Evolutionary conservation across 2,797 vertebrate species (phyloP), one percentile per base, ranked within the genome.

Genomic region (Vireo griseus): DNA sequence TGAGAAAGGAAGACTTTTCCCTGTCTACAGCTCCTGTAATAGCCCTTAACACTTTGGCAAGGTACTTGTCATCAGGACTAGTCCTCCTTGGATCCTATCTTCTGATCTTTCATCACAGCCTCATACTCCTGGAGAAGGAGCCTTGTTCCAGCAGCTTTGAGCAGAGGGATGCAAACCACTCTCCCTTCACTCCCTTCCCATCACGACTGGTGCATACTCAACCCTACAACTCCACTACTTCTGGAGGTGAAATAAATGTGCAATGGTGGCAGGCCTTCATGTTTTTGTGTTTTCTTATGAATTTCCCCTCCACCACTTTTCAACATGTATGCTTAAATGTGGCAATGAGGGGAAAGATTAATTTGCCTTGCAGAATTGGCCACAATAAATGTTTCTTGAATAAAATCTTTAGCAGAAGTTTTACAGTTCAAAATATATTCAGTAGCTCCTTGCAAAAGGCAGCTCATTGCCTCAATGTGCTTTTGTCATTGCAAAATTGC

Each of bases 251-350:
- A 71, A 73, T 6, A 74, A 80, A 29, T 7, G 0, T 44, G 17
- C 1, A 4, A 59, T 47, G 37, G 11, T n/a, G 13, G 18, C 11
- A 29, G 18, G 12, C 29, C 3, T 62, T 47, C 0, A 5, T 11
- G 65, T 39, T 39, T 52, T 12, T 14, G 5, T 45, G 16, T 47
- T 74, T 91, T 80, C 11, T 31, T 63, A 48, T 11, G 48, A 58
- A 59, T 59, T 77, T 84, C 10, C 12, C 10, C 28, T 40, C 13
- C 6, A n/a, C 2, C 6, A 8, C 31, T 66, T 77, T 77, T 67
- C 25, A 69, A 17, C 2, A 4, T 2, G 1, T n/a, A 22, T 11
- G 9, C 42, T 63, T 89, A 28, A 54, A 48, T 3, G 10, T 35
- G 39, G 8, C 68, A 63, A n/a, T n/a, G 65, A 63, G 7, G 13